Evolutionary conservation across 2,797 vertebrate genomes (phyloP), one percentile per base, ranked within the genome.

Genomic region (Menidia menidia): DNA sequence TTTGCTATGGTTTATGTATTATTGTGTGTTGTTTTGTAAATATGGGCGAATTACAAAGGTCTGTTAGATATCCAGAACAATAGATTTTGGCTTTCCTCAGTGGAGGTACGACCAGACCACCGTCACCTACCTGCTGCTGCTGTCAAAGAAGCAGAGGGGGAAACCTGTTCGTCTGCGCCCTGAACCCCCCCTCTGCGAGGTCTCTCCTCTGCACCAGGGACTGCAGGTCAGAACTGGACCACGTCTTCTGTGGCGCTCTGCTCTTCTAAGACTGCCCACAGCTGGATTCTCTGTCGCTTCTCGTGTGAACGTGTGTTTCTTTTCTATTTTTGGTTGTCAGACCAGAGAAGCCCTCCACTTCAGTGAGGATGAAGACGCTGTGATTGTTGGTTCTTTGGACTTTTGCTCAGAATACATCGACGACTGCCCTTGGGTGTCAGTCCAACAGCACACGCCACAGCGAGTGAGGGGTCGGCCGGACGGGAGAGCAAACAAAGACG

Each of bases 81-180:
- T 58, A 8, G 15, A 39, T 57, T 6, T 69, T 41, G 30, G 35
- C 60, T 75, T 25, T 57, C 56, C 35, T 44, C 61, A 98, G 98
- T 98, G 97, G 97, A 94, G 88, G 16, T 99, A 98, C 4, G 96
- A 98, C 84, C 94, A 97, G 6, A 92, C 94, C 60, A 96, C 96
- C 31, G 96, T 96, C 64, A 97, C 93, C 0, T 99, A 98, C 84
- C 92, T 99, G 70, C 89, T 99, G 85, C 95, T 99, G 80, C 93
- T 96, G 15, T 91, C 94, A 66, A 97, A 95, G 92, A 99, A 99
- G 88, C 86, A 88, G 84, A 94, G 80, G 16, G 97, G 97, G 42
- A 96, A 93, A 52, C 92, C 92, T 3, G 88, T 96, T 71, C 93
- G 92, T 30, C 91, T 99, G 64, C 85, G 83, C 33, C 73, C 73